These are phyloP conservation scores for Synanthedon tipuliformis DNA, from an alignment of 2,888 invertebrate genomes.

Conservation along the genomic window DNA sequence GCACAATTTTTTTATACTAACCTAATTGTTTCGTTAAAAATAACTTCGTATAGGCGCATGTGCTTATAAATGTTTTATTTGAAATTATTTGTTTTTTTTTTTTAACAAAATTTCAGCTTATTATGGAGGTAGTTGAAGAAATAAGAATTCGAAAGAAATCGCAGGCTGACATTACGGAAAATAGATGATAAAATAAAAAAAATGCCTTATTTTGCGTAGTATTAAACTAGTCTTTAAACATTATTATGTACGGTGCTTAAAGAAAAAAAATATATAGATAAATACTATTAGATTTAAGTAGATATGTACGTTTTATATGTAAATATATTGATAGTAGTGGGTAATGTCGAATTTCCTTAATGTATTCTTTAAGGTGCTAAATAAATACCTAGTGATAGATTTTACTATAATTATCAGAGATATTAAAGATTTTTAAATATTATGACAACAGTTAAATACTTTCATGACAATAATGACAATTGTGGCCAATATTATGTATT, in stretches of 20 bases:
- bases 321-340: conserved; percentile 1
- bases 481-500: too few species aligned
- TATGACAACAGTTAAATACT: too few species aligned
- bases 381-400: conserved; percentile 5
- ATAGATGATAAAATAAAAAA: conserved; percentile 29
- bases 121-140: conserved; percentile 68
- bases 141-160: conserved; percentile 66
- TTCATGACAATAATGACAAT: too few species aligned
- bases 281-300: background rate
- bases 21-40: too few species aligned
- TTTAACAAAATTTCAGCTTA: conserved; percentile 60
- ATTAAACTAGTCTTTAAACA: background rate
- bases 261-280: background rate
- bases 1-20: too few species aligned
- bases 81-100: background rate
- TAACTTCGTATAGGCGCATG: too few species aligned
- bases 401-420: conserved; percentile 7
- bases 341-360: background rate
- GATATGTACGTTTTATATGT: background rate
- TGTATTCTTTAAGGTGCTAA: conserved; percentile 8
- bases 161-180: conserved; percentile 41
- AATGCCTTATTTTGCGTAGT: background rate
- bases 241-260: background rate
- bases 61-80: background rate
- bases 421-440: too few species aligned